Percentiles rank a stretch among this genome's conserved stretches.
Evolutionary conservation across 2,797 vertebrate genomes (phyloP).

Genomic region (Acropternis orthonyx): DNA sequence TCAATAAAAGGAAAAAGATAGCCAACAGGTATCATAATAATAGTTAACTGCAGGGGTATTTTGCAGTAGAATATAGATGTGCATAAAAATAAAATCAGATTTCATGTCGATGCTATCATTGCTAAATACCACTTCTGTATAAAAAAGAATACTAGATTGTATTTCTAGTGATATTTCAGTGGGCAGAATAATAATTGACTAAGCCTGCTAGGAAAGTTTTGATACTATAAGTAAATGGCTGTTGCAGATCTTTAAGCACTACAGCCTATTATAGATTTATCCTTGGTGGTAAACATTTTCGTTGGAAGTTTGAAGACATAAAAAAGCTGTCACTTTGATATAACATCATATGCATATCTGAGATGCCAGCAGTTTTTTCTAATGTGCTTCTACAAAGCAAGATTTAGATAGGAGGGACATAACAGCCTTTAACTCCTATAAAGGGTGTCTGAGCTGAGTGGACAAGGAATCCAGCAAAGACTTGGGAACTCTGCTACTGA

Average conservation of each 20-base stretch:
- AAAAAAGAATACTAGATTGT: conserved; percentile 35
- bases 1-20: conserved; percentile 42
- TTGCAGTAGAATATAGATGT: conserved; percentile 37
- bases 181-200: conserved; percentile 45
- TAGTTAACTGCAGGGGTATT: conserved; percentile 45
- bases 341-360: conserved; percentile 31
- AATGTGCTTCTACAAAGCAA: conserved; percentile 26
- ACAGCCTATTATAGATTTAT: conserved; percentile 57
- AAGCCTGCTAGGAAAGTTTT: background rate
- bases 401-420: conserved; percentile 19
- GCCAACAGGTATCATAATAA: conserved; percentile 22
- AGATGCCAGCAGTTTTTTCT: conserved; percentile 49
- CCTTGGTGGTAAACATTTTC: conserved; percentile 54
- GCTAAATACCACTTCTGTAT: conserved; percentile 57
- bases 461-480: conserved; percentile 30
- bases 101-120: conserved; percentile 24
- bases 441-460: conserved; percentile 44
- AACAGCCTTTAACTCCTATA: conserved; percentile 34
- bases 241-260: conserved; percentile 27
- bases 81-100: conserved; percentile 56
- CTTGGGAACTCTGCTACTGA: conserved; percentile 5
- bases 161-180: conserved; percentile 32
- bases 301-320: conserved; percentile 36
- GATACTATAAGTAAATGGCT: conserved; percentile 26
- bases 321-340: conserved; percentile 49